Conservation (phyloP, 2,797 vertebrate species). For the Oryzias sinensis region DNA sequence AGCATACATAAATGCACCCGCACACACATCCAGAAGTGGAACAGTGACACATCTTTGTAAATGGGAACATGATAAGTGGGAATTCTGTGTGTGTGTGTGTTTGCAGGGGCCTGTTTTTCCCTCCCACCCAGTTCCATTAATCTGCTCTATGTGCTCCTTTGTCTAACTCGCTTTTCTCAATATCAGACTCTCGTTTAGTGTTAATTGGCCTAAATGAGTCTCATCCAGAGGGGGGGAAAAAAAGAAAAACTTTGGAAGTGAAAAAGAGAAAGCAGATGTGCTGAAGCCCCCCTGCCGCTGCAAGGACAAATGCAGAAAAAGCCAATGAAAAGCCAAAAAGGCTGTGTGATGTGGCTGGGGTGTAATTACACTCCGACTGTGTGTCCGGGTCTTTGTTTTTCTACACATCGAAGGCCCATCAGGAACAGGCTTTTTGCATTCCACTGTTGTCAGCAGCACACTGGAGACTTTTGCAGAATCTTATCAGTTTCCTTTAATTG, state of each 20-base stretch:
- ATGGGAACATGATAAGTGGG: constrained; percentile 62
- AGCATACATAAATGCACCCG: constrained; percentile 28
- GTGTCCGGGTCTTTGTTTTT: constrained; percentile 33
- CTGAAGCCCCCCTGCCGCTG: constrained; percentile 28
- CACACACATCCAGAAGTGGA: constrained; percentile 17
- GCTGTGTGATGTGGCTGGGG: constrained; percentile 10
- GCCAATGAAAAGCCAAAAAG: constrained; percentile 12
- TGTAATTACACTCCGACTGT: constrained; percentile 1
- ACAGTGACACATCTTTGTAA: constrained; percentile 54
- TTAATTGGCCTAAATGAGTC: constrained; percentile 57
- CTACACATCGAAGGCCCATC: constrained; percentile 33
- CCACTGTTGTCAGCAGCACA: constrained; percentile 67
- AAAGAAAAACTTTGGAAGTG: constrained; percentile 27
- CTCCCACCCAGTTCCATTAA: constrained; percentile 41
- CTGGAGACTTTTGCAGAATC: constrained; percentile 34
- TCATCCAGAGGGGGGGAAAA: constrained; percentile 27
- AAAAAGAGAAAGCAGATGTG: constrained; percentile 56
- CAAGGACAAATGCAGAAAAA: constrained; percentile 39
- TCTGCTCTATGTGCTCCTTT: constrained; percentile 61
- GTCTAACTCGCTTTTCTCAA: constrained; percentile 36
- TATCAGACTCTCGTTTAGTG: constrained; percentile 42
- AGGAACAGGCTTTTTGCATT: constrained; percentile 49
- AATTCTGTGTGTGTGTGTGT: constrained; percentile 42
- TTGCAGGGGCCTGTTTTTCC: constrained; percentile 47
- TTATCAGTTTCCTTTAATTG: constrained; percentile 73